Evolutionary conservation across 2,797 vertebrate genomes (phyloP).

Genomic region (Cyclopterus lumpus): DNA sequence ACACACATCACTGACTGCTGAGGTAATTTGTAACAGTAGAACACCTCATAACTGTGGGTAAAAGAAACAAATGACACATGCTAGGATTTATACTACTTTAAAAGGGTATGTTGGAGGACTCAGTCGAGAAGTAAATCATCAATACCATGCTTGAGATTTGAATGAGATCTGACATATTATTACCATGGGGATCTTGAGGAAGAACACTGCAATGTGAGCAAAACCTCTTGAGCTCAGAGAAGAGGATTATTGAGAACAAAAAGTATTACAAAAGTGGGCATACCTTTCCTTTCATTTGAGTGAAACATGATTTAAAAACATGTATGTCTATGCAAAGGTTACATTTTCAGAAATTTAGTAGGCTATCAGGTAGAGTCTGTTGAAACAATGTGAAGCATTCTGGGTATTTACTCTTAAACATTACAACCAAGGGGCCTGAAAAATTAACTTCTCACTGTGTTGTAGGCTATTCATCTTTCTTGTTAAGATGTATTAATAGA

Average conservation of each 20-base stretch:
- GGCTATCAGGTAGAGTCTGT: constrained; percentile 11
- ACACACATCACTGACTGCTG: constrained; percentile 78
- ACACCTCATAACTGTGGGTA: constrained; percentile 69
- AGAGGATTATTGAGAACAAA: constrained; percentile 30
- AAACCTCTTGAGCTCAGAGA: constrained; percentile 12
- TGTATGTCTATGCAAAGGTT: constrained; percentile 8
- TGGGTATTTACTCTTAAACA: constrained; percentile 33
- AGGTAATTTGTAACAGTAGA: constrained; percentile 80
- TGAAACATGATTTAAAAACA: constrained; percentile 21
- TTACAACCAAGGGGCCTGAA: constrained; percentile 8
- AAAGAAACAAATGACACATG: constrained; percentile 79
- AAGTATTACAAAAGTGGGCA: constrained; percentile 8
- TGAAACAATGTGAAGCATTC: neutral
- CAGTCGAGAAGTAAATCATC: constrained; percentile 43
- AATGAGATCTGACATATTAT: constrained; percentile 47
- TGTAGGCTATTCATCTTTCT: constrained; percentile 8
- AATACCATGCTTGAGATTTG: constrained; percentile 26
- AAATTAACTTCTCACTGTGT: constrained; percentile 10
- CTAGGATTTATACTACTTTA: constrained; percentile 73
- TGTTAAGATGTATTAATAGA: constrained; percentile 12
- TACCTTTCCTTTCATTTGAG: constrained; percentile 27
- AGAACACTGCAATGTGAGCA: constrained; percentile 10
- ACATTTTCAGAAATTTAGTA: constrained; percentile 15
- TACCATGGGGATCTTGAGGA: constrained; percentile 20
- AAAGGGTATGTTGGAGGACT: constrained; percentile 65